A percentile compares a stretch with the other conserved stretches of the same genome.
Evolutionary conservation across 2,888 invertebrate genomes (phyloP).

Genomic region (Bugulina stolonifera): DNA sequence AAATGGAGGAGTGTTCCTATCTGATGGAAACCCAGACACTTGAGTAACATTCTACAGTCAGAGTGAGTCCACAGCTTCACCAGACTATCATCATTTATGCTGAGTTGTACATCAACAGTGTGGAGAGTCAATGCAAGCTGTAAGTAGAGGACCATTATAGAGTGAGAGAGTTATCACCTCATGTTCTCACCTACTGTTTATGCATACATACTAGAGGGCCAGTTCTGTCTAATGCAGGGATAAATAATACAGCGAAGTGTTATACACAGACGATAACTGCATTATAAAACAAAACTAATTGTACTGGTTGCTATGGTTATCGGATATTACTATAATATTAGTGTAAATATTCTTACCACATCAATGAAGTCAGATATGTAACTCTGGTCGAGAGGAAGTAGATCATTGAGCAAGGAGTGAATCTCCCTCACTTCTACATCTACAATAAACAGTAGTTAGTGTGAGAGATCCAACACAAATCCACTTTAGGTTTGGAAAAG

Average conservation of each 20-base stretch:
- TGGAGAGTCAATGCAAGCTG: constrained; percentile 48
- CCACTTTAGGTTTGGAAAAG: too few relatives aligned
- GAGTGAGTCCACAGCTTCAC: constrained; percentile 42
- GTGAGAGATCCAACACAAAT: too few relatives aligned
- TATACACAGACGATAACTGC: too few relatives aligned
- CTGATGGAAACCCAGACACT: constrained; percentile 43
- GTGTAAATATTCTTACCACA: constrained; percentile 35
- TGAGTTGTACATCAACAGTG: constrained; percentile 47
- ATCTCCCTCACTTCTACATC: background rate
- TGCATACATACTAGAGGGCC: too few relatives aligned
- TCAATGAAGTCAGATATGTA: constrained; percentile 43
- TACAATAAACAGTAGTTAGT: background rate
- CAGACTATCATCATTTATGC: constrained; percentile 46
- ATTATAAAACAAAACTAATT: too few relatives aligned
- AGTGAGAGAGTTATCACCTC: too few relatives aligned
- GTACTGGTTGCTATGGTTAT: too few relatives aligned
- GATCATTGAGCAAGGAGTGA: constrained; percentile 34
- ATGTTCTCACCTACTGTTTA: too few relatives aligned
- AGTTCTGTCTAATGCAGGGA: too few relatives aligned
- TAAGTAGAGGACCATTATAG: too few relatives aligned
- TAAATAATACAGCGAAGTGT: too few relatives aligned
- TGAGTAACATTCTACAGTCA: constrained; percentile 37
- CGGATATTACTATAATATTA: too few relatives aligned
- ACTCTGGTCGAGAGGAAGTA: constrained; percentile 43
- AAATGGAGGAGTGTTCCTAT: constrained; percentile 45